phyloP scores from a whole-genome alignment of 2,888 invertebrate species.

The Pollenia griseotomentosa region DNA sequence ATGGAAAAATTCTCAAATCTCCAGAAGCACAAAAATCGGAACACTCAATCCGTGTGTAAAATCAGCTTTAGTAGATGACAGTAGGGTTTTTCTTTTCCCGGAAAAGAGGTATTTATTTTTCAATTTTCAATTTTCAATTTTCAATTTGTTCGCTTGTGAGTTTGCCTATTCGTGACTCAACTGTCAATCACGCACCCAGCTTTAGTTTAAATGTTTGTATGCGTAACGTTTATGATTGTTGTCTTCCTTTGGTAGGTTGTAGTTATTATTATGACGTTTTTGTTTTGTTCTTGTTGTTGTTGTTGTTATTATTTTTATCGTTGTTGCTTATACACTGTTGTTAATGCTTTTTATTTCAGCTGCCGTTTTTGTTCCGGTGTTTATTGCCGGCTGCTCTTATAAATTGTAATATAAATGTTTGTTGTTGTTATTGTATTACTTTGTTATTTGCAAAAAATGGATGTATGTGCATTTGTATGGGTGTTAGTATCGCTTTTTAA shows the following conservation, averaged over 20 bases:
- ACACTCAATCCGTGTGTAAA: too few relatives aligned
- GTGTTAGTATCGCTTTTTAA: neutral
- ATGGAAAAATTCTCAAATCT: too few relatives aligned
- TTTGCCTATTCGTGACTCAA: too few relatives aligned
- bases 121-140: too few relatives aligned
- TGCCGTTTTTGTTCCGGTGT: conserved; percentile 46
- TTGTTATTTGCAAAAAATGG: neutral
- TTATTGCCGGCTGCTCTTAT: conserved; percentile 37
- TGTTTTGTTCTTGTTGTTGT: conserved; percentile 15
- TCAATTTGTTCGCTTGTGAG: too few relatives aligned
- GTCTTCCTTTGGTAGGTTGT: conserved; percentile 32
- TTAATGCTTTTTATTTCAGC: conserved; percentile 11
- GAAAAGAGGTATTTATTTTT: too few relatives aligned
- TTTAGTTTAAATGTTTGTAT: neutral
- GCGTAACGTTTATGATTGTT: conserved; percentile 56
- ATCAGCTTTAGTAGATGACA: too few relatives aligned
- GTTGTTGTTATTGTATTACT: conserved; percentile 9
- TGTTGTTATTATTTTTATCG: neutral
- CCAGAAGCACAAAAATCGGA: too few relatives aligned
- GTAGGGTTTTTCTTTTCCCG: too few relatives aligned
- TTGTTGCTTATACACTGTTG: neutral
- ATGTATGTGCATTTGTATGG: neutral
- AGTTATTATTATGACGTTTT: conserved; percentile 30
- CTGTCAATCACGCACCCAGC: too few relatives aligned
- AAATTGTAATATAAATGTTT: conserved; percentile 44